A percentile compares a stretch with the other conserved stretches of the same genome.
Conservation (phyloP, 2,888 invertebrate genomes). For the Metalampra italica region DNA sequence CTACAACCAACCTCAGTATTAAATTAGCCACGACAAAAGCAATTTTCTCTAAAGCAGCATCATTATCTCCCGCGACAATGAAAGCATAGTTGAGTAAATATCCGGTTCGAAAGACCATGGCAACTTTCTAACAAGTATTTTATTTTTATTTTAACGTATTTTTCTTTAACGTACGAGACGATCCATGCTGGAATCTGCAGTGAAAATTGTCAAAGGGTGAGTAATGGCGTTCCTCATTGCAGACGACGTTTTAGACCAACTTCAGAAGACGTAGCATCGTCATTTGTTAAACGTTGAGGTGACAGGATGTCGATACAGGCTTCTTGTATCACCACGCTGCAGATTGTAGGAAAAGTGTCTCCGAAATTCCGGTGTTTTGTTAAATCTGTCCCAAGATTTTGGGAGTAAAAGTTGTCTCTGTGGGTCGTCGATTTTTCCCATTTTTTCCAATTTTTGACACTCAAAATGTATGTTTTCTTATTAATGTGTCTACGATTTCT, state of each 20-base stretch:
- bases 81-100: too few species aligned
- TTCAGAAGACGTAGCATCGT: conserved; percentile 11
- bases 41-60: too few species aligned
- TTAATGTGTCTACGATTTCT: too few species aligned
- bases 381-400: neutral
- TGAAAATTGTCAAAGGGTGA: conserved; percentile 4
- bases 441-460: too few species aligned
- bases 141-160: neutral
- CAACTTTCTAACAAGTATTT: too few species aligned
- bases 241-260: conserved; percentile 3
- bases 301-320: conserved; percentile 38
- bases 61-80: too few species aligned
- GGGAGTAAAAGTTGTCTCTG: too few species aligned
- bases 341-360: conserved; percentile 3
- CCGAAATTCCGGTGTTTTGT: neutral
- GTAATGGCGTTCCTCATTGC: conserved; percentile 4
- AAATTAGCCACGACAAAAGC: too few species aligned
- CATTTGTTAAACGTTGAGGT: conserved; percentile 33
- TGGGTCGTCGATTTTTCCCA: too few species aligned
- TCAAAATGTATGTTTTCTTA: too few species aligned
- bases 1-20: too few species aligned
- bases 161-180: neutral
- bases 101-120: too few species aligned
- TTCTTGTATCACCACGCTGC: conserved; percentile 15
- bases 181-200: neutral